Base-by-base conservation (phyloP, 2,888 invertebrate genomes). In the Salticus scenicus region DNA sequence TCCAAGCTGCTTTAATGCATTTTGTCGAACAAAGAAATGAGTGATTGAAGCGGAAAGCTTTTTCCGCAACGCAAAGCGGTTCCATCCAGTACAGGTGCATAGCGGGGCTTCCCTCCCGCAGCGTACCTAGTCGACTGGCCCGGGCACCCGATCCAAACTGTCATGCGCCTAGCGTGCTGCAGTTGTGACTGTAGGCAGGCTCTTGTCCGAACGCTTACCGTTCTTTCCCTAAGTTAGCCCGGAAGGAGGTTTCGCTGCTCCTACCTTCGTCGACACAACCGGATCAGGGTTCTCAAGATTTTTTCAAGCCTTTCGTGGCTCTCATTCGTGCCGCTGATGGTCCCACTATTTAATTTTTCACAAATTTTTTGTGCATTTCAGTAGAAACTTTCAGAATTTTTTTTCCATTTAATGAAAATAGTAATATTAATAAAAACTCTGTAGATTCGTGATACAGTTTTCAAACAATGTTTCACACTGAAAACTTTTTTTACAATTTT, bases 131-230 rank as follows among this genome's bases (percentile, higher is more conserved):
- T 80, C 73, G 86, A 86, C 77, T 80, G 47, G 86, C 79, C 78
- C 47, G 72, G 66, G 10, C 12, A 20, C 73, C 78, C 69, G 63
- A 86, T 80, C 80, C 79, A 80, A 86, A 80, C 80, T 86, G 86
- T 86, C 86, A 86, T 86, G 86, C 86, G 86, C 86, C 80, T 41
- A 80, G 71, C 71, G 71, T 86, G 79, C 86, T 66, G 86, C 86
- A 86, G 86, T 86, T 80, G 86, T 80, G 86, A 75, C 79, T 51
- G 80, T 80, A 86, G 71, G 71, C 33, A 63, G 76, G 76, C 64
- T 67, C 72, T 12, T 73, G 83, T 31, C 73, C 71, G 71, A 77
- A 69, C 77, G 83, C 83, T 37, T n/a, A n/a, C n/a, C n/a, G 41
- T 24, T 66, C 72, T 57, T 47, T 14, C 47, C 10, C 71, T 37